phyloP scores from a whole-genome alignment of 2,113 vertebrate species.

The Ammodytes dubius region DNA sequence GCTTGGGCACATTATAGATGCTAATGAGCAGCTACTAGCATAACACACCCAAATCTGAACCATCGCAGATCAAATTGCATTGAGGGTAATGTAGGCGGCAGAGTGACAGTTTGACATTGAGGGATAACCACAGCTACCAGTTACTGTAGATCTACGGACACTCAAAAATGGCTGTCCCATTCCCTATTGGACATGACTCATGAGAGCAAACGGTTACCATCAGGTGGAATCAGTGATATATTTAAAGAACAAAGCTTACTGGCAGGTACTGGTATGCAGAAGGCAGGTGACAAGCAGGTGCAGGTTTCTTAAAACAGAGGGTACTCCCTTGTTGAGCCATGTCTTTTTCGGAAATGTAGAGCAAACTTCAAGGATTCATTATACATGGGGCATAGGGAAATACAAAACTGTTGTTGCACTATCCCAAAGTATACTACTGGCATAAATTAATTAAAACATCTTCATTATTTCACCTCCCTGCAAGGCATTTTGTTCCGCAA shows the following conservation, averaged over 20 bases:
- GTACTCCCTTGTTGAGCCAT: not conserved
- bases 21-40: not conserved
- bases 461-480: not conserved
- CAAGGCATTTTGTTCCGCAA: constrained; percentile 11
- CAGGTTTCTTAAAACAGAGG: not conserved
- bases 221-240: no score
- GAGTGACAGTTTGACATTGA: not conserved
- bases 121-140: no score
- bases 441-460: not conserved
- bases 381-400: not conserved
- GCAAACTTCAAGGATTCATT: not conserved
- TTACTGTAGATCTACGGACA: no score
- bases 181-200: no score
- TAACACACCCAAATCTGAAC: not conserved
- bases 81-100: not conserved
- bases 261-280: no score
- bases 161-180: no score
- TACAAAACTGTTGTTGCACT: not conserved
- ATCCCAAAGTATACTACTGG: constrained; percentile 1
- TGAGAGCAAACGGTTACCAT: no score
- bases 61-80: not conserved
- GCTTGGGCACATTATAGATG: not conserved
- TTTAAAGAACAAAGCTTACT: no score
- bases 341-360: not conserved
- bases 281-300: not conserved